Base-by-base conservation (phyloP, 2,797 vertebrate genomes). In the Botia kubotai region DNA sequence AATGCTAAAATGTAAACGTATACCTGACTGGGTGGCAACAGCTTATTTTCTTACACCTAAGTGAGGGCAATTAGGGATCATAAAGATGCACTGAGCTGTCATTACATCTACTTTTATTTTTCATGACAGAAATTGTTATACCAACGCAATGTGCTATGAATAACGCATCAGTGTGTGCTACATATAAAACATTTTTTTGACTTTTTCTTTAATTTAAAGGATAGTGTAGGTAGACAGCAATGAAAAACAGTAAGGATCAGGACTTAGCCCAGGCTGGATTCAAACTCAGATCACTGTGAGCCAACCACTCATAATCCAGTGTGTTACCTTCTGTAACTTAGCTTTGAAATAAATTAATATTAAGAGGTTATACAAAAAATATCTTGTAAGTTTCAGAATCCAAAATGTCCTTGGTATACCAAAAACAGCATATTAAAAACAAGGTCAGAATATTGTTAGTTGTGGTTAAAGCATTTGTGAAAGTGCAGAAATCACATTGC, bases 1-100 rank as follows among this genome's bases (percentile, higher is more conserved):
- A 26, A 26, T 26, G 23, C 23, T 26, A 26, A 26, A 26, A 26
- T 26, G 23, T 26, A 26, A 26, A 26, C 79, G 71, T 67, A 62
- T 62, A 79, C 55, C 70, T 29, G 29, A 60, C 75, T 58, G n/a
- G 72, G 83, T 74, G 5, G 62, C 70, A 53, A 72, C 76, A 5
- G 53, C 65, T 85, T 82, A 8, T 72, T 82, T 85, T 80, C 52
- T 74, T 72, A 83, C 60, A 73, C 39, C 52, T 17, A 73, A 79
- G 66, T 68, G n/a, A n/a, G 36, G 53, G 29, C 48, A 66, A 69
- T 82, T 80, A 55, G 13, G 3, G 10, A 81, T 13, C 26, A 63
- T 48, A 43, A 29, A 26, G 23, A 17, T 29, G 39, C 68, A 6
- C 65, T 83, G 65, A n/a, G 14, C 17, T 79, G 71, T 77, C 36